phyloP scores from a whole-genome alignment of 1,140 invertebrate species.

The Propsilocerus akamusi region DNA sequence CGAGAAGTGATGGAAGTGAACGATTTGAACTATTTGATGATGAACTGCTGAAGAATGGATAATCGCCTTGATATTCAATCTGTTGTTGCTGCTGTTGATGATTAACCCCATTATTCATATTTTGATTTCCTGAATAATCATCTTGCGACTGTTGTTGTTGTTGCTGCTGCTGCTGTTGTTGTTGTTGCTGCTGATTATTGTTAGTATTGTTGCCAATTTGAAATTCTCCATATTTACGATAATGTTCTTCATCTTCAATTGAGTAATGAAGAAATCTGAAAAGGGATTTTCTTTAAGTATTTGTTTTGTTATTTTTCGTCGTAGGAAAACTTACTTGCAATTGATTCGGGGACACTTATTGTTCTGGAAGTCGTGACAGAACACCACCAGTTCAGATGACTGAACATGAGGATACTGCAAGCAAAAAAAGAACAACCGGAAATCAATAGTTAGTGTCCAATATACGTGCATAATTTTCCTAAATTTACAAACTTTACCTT shows the following conservation, averaged over 20 bases:
- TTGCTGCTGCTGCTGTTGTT: conserved; percentile 17
- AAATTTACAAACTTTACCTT: conserved; percentile 33
- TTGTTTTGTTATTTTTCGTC: conserved; percentile 31
- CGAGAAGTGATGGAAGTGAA: neutral
- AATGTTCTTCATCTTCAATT: conserved; percentile 56
- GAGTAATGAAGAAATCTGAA: conserved; percentile 60
- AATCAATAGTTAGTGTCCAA: neutral
- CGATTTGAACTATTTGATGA: neutral
- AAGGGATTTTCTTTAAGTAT: conserved; percentile 32
- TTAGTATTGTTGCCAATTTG: no score
- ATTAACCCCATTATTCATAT: neutral
- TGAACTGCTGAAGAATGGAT: neutral
- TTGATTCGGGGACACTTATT: conserved; percentile 40
- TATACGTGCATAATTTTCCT: conserved; percentile 21
- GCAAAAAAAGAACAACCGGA: neutral
- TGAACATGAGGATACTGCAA: conserved; percentile 5
- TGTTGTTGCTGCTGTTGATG: neutral
- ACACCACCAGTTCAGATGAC: conserved; percentile 24
- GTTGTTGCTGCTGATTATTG: no score
- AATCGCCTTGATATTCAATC: neutral
- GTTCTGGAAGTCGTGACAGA: conserved; percentile 76
- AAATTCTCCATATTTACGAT: conserved; percentile 43
- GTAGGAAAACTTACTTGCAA: conserved; percentile 22
- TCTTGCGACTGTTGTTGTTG: neutral
- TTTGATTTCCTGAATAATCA: no score